Conservation (phyloP, 1,140 invertebrate genomes). For the Heliconius congener region DNA sequence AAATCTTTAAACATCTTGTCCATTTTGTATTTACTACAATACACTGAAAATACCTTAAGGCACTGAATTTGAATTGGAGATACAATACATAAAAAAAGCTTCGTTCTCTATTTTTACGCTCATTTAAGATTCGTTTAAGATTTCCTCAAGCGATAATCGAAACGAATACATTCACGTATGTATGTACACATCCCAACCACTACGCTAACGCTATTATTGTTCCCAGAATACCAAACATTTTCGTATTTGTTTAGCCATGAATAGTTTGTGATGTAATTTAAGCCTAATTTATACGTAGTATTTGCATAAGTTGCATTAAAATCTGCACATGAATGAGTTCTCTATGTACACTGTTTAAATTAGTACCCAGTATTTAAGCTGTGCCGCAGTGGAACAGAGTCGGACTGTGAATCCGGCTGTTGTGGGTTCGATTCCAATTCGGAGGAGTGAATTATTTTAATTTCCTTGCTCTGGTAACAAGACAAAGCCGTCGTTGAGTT, state of each 20-base stretch:
- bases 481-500: no score
- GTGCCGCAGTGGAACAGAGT: not conserved
- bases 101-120: no score
- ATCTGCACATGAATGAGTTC: constrained; percentile 10
- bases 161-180: no score
- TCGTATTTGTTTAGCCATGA: constrained; percentile 10
- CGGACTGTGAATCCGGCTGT: not conserved
- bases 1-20: no score
- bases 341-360: constrained; percentile 12
- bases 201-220: not conserved
- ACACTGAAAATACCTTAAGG: no score
- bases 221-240: not conserved
- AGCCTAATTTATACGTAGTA: not conserved
- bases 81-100: no score
- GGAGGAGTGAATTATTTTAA: not conserved
- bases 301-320: constrained; percentile 11
- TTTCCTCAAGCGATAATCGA: no score
- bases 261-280: constrained; percentile 12
- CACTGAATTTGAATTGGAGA: no score
- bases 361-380: not conserved
- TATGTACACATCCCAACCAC: not conserved
- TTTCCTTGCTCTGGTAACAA: not conserved
- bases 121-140: no score
- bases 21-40: no score
- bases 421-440: not conserved